Percentiles rank a stretch among this genome's conserved stretches.
Conservation (phyloP, 2,113 vertebrate species). For the Equus quagga region DNA sequence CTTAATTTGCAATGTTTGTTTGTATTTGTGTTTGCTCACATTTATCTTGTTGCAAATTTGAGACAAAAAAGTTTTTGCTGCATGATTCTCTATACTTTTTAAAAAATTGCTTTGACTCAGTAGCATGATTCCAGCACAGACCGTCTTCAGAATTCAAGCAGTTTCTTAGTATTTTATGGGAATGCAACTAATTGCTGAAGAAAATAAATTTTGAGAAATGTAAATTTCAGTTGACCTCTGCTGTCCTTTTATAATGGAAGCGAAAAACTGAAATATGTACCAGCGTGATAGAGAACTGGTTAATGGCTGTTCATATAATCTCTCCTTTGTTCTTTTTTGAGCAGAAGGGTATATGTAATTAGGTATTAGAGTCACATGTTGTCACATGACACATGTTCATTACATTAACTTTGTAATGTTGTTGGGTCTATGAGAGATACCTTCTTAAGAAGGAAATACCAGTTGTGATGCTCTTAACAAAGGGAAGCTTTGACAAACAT, state of each 20-base stretch:
- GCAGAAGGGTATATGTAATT: not conserved
- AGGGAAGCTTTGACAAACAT: not conserved
- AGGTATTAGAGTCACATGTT: not conserved
- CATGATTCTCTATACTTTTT: not conserved
- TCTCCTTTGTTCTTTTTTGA: not conserved
- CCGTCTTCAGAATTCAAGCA: not conserved
- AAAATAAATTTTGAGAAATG: slow-evolving; percentile 21
- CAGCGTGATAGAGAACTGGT: not conserved
- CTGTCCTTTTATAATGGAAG: not conserved
- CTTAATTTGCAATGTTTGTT: not conserved
- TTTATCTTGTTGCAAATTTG: not conserved
- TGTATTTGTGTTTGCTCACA: not conserved
- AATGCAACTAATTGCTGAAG: slow-evolving; percentile 27
- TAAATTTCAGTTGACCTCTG: not conserved
- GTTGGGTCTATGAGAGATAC: not conserved
- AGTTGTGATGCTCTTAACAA: not conserved
- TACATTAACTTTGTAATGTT: not conserved
- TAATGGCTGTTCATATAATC: not conserved
- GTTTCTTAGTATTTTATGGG: not conserved
- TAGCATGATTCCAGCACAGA: not conserved
- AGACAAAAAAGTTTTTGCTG: not conserved
- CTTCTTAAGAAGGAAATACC: slow-evolving; percentile 3
- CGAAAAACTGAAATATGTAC: slow-evolving; percentile 19
- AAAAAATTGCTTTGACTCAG: not conserved
- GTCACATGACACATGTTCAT: too few species aligned